Evolutionary conservation across 1,140 invertebrate genomes (phyloP).

Genomic region (Hermatobates lingyangjiaoensis): DNA sequence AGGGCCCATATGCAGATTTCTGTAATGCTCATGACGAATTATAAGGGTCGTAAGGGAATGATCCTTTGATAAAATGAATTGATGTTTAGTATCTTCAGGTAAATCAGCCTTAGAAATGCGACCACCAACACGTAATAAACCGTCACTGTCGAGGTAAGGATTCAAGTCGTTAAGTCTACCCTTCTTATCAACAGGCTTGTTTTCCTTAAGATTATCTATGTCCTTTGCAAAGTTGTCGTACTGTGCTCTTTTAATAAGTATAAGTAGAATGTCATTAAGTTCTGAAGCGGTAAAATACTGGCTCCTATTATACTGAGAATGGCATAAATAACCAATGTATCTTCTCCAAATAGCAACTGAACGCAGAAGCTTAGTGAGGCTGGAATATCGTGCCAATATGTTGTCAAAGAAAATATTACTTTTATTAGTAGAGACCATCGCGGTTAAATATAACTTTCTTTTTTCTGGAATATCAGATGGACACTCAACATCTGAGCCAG

Average conservation of each 20-base stretch:
- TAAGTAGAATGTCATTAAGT: background rate
- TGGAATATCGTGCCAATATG: no score
- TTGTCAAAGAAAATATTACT: background rate
- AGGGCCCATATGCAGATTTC: constrained; percentile 19
- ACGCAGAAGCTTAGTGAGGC: background rate
- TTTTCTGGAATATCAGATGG: background rate
- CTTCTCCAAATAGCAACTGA: background rate
- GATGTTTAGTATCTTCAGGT: constrained; percentile 22
- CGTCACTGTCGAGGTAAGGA: constrained; percentile 21
- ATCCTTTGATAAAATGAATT: constrained; percentile 21
- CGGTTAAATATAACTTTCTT: background rate
- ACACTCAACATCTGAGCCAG: background rate
- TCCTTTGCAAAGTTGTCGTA: background rate
- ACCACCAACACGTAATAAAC: constrained; percentile 24
- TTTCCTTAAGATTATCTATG: background rate
- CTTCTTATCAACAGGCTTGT: background rate
- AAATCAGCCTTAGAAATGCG: constrained; percentile 20
- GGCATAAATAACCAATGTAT: background rate
- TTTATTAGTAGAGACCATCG: background rate
- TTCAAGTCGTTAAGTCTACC: background rate
- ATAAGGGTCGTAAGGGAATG: constrained; percentile 14
- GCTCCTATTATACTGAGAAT: background rate
- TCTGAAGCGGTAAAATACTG: background rate
- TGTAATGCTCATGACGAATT: constrained; percentile 17
- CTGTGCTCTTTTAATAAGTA: background rate